phyloP scores from a whole-genome alignment of 2,113 vertebrate species.

The Montifringilla adamsi region DNA sequence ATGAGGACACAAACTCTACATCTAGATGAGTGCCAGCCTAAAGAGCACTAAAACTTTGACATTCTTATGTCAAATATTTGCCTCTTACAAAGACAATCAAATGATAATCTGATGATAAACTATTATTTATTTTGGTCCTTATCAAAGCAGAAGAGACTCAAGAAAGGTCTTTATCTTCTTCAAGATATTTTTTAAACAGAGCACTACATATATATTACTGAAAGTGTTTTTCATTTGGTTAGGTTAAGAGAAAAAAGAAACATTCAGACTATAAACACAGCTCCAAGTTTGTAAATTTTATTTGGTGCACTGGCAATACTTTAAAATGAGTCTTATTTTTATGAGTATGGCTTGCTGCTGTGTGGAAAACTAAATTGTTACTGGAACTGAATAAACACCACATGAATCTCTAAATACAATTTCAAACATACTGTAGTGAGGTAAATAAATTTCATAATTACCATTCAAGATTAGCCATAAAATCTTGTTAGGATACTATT shows the following conservation, averaged over 20 bases:
- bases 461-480: conserved; percentile 4
- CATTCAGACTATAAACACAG: neutral
- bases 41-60: neutral
- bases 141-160: neutral
- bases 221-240: neutral
- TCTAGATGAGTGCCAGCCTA: neutral
- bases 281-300: neutral
- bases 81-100: neutral
- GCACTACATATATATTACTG: neutral
- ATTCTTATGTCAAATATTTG: neutral
- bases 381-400: neutral
- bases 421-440: neutral
- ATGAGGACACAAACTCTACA: neutral
- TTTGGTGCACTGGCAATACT: neutral
- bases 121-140: neutral
- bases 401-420: conserved; percentile 41
- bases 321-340: neutral
- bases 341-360: neutral
- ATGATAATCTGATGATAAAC: neutral
- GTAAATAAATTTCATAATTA: conserved; percentile 33
- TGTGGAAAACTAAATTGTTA: neutral
- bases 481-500: neutral
- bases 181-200: neutral
- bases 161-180: neutral
- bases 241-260: neutral